Percentiles rank a stretch among this genome's conserved stretches.
These are phyloP conservation scores for Apotomis capreana DNA, from an alignment of 2,888 invertebrate species.

Conservation along the genomic window DNA sequence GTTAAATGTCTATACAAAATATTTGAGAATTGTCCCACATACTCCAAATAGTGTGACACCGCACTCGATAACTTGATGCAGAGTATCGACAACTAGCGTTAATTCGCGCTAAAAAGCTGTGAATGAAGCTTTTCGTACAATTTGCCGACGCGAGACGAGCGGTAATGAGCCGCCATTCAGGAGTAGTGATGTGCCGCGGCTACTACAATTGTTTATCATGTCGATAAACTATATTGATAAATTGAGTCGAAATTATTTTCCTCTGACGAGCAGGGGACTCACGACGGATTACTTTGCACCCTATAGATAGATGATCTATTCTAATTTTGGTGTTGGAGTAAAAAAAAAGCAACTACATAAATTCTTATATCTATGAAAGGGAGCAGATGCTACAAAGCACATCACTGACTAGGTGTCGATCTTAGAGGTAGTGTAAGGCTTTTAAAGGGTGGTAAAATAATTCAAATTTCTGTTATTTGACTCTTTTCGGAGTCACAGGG, in stretches of 20 bases:
- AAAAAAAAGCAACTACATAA: too few species aligned
- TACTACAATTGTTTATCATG: slow-evolving; percentile 20
- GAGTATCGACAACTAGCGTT: slow-evolving; percentile 61
- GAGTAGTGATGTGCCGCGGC: slow-evolving; percentile 52
- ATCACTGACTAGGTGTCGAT: too few species aligned
- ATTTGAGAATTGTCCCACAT: slow-evolving; percentile 7
- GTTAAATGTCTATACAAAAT: not conserved
- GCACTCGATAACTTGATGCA: slow-evolving; percentile 53
- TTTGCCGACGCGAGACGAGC: slow-evolving; percentile 59
- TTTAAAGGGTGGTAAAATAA: too few species aligned
- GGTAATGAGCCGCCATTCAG: slow-evolving; percentile 61
- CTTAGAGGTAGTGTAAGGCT: too few species aligned
- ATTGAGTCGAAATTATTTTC: not conserved
- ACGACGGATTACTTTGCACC: too few species aligned
- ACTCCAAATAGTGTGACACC: slow-evolving; percentile 44
- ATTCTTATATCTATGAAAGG: too few species aligned
- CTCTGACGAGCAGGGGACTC: too few species aligned
- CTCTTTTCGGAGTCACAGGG: too few species aligned
- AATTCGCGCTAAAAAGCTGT: slow-evolving; percentile 70
- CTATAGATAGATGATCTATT: too few species aligned
- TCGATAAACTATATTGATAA: slow-evolving; percentile 30
- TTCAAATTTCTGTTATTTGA: too few species aligned
- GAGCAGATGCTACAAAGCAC: too few species aligned
- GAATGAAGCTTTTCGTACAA: slow-evolving; percentile 70
- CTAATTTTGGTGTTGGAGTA: too few species aligned